Percentiles rank a stretch among this genome's conserved stretches.
These are phyloP conservation scores for Alexandromys oeconomus DNA, from an alignment of 2,797 vertebrate species.

Conservation along the genomic window DNA sequence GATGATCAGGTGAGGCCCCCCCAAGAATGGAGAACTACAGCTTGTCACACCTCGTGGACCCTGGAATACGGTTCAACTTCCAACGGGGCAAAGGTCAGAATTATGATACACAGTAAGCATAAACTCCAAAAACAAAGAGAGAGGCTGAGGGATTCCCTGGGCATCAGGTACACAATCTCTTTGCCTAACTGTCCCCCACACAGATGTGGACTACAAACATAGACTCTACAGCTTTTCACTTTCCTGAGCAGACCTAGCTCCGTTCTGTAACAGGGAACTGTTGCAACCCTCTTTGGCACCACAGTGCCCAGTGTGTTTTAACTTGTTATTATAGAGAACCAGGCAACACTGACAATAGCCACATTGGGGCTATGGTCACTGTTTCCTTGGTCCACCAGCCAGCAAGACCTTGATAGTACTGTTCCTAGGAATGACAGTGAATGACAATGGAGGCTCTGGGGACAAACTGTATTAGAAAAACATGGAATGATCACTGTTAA, in stretches of 20 bases:
- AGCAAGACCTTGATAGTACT: background rate
- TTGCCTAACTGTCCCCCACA: background rate
- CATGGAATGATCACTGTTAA: background rate
- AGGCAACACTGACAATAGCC: background rate
- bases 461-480: too few relatives aligned
- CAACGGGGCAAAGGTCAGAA: background rate
- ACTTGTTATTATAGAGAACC: background rate
- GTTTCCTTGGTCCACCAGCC: background rate
- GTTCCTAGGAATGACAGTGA: background rate
- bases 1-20: background rate
- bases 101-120: background rate
- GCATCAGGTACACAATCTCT: background rate
- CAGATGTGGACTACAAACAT: background rate
- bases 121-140: background rate
- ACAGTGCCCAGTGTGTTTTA: accelerated
- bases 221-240: background rate
- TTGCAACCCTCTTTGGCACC: background rate
- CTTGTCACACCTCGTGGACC: background rate
- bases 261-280: background rate
- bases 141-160: background rate
- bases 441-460: background rate
- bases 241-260: background rate
- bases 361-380: accelerated
- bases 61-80: background rate
- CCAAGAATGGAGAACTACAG: background rate